Base-by-base conservation (phyloP, 2,888 invertebrate species). In the Polymixis flavicincta region DNA sequence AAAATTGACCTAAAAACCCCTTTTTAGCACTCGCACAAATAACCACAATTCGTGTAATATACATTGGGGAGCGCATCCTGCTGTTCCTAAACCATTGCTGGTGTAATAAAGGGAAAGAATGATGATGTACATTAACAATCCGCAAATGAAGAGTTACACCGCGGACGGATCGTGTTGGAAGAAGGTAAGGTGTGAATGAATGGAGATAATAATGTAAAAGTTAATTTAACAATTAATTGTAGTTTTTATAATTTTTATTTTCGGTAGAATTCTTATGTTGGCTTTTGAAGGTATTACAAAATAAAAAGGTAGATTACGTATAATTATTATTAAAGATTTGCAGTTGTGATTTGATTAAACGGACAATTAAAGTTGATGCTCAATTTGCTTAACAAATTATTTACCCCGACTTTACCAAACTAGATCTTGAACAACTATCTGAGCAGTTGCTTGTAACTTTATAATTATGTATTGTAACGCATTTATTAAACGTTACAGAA, bases 111-210 rank as follows among this genome's bases (percentile, higher is more conserved):
- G 69, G 37, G 68, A 75, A 80, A 80, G 75, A 86, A 75, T 77
- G 76, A 87, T 83, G 79, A 74, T 66, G 50, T 68, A 74, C 73
- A 80, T 89, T 86, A 86, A 79, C 72, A 83, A 55, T 71, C 75
- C 75, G 60, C 82, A 89, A 87, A 88, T 88, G 79, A 85, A 82
- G 82, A 85, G 76, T 83, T 70, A 83, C 82, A 78, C 37, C 63
- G n/a, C 25, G n/a, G 63, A 19, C 25, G 17, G 25, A 57, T 48
- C 60, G 50, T 55, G 57, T 37, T 57, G 50, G 45, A n/a, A 57
- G 25, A 59, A n/a, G 54, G 25, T 50, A 14, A 11, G 60, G 50
- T 32, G 52, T 45, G 7, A 57, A 57, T 37, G 25, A 17, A 55
- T 32, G 32, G 42, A 61, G 60, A 17, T 55, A 61, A n/a, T 48